A percentile compares a stretch with the other conserved stretches of the same genome.
phyloP scores from a whole-genome alignment of 1,140 invertebrate genomes.

The Propsilocerus akamusi region DNA sequence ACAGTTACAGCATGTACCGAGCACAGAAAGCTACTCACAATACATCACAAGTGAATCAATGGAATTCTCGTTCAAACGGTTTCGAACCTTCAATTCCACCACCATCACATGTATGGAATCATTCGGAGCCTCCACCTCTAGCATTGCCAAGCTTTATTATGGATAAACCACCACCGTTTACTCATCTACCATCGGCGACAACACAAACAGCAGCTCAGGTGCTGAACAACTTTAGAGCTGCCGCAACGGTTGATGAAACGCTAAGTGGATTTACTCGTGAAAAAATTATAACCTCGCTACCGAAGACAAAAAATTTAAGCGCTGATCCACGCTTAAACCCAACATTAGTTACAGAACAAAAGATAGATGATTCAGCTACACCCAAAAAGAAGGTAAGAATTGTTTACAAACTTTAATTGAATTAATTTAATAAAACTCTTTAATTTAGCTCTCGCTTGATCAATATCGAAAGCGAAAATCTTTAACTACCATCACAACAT shows the following conservation, averaged over 20 bases:
- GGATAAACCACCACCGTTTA: background rate
- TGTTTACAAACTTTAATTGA: background rate
- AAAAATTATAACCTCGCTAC: background rate
- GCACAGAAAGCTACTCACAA: conserved; percentile 1
- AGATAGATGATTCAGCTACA: background rate
- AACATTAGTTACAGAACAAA: background rate
- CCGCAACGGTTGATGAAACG: background rate
- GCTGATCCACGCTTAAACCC: background rate
- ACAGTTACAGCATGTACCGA: background rate
- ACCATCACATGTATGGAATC: background rate
- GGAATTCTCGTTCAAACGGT: background rate
- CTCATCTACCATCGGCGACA: background rate
- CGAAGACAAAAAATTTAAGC: background rate
- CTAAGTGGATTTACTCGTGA: background rate
- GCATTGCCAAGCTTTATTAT: too few species aligned
- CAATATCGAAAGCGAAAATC: background rate
- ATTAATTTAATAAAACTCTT: background rate
- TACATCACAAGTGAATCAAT: background rate
- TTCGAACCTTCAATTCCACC: background rate
- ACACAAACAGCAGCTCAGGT: background rate
- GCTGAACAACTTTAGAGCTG: background rate
- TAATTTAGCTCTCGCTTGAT: background rate
- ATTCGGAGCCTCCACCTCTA: too few species aligned
- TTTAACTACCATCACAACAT: background rate
- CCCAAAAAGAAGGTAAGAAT: background rate